Evolutionary conservation across 2,888 invertebrate species (phyloP).

Genomic region (Agrochola lychnidis): DNA sequence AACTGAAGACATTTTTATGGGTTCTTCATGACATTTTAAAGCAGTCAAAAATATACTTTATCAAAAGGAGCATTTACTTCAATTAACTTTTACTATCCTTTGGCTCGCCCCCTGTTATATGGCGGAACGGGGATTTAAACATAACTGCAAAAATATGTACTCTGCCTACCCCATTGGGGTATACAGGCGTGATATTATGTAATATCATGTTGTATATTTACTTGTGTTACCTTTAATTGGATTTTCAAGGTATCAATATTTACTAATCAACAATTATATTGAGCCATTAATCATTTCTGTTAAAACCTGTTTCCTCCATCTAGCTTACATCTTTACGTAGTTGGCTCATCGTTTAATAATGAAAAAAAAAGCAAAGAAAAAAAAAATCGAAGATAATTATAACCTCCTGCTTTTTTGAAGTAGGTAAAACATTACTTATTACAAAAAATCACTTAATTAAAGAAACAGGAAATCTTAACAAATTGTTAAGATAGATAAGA

Average conservation of each 20-base stretch:
- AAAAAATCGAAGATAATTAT: no score
- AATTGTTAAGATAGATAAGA: not conserved
- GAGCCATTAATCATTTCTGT: not conserved
- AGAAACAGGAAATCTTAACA: not conserved
- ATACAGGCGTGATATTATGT: not conserved
- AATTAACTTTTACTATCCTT: not conserved
- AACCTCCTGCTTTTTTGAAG: no score
- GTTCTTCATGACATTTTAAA: constrained; percentile 10
- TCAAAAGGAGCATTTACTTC: not conserved
- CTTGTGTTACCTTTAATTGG: not conserved
- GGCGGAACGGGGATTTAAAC: not conserved
- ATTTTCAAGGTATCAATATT: not conserved
- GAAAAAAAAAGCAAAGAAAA: not conserved
- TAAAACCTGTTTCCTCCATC: not conserved
- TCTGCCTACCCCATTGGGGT: not conserved
- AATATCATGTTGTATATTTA: not conserved
- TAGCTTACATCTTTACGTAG: no score
- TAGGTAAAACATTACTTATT: no score
- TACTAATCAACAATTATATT: not conserved
- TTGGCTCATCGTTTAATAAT: no score
- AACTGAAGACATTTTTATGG: constrained; percentile 1
- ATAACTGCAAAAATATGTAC: not conserved
- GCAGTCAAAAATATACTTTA: not conserved
- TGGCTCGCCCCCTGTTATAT: not conserved
- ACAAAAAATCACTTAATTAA: not conserved